phyloP scores from a whole-genome alignment of 1,140 invertebrate species.

The Bradysia coprophila region DNA sequence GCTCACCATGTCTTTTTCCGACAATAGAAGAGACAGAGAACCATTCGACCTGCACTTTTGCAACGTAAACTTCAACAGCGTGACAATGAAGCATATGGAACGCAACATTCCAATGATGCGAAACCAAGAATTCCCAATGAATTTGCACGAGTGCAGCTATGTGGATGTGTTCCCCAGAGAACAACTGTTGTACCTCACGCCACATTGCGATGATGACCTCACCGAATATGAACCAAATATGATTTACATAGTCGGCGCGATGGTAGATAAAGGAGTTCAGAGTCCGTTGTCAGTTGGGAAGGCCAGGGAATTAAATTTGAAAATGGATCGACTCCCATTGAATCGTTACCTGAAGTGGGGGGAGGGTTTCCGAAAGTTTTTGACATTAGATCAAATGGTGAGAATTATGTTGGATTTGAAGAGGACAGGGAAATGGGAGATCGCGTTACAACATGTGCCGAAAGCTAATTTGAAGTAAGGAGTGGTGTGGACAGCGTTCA shows the following conservation, averaged over 20 bases:
- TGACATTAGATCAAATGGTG: slow-evolving; percentile 65
- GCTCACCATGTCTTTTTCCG: slow-evolving; percentile 40
- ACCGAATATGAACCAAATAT: too few relatives aligned
- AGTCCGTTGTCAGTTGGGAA: too few relatives aligned
- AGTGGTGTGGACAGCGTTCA: too few relatives aligned
- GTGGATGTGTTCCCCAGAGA: too few relatives aligned
- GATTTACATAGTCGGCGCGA: too few relatives aligned
- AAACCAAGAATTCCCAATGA: slow-evolving; percentile 52
- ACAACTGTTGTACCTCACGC: too few relatives aligned
- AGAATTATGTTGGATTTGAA: slow-evolving; percentile 56
- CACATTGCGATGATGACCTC: too few relatives aligned
- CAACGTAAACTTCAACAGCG: slow-evolving; percentile 34
- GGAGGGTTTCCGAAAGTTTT: slow-evolving; percentile 46
- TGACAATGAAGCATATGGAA: slow-evolving; percentile 34
- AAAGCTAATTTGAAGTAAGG: too few relatives aligned
- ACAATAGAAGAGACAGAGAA: slow-evolving; percentile 46
- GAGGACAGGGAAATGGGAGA: slow-evolving; percentile 41
- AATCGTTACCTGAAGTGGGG: slow-evolving; percentile 47
- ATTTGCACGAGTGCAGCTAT: too few relatives aligned
- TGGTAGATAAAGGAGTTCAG: too few relatives aligned
- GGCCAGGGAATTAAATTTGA: slow-evolving; percentile 63
- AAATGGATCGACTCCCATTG: slow-evolving; percentile 60
- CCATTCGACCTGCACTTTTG: too few relatives aligned
- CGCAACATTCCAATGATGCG: slow-evolving; percentile 45
- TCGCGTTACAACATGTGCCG: slow-evolving; percentile 48